Evolutionary conservation across 2,797 vertebrate genomes (phyloP), one percentile per base, ranked within the genome.

Genomic region (Hemitrygon akajei): DNA sequence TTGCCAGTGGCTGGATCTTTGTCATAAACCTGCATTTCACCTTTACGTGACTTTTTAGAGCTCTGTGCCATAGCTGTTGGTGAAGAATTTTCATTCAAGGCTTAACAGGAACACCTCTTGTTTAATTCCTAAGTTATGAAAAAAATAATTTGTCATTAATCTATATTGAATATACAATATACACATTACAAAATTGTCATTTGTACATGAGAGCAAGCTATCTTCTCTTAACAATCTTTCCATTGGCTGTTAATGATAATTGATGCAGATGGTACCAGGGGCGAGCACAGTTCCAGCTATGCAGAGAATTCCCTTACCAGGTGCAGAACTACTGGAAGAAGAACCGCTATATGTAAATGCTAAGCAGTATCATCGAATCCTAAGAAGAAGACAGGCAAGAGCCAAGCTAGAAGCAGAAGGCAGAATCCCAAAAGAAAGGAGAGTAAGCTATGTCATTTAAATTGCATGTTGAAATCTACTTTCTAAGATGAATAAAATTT

Each of bases 361-460:
- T 94, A 98, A 98, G 94, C 97, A 98, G 94, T 98, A 98, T 94
- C 97, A 98, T 94, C 96, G 97, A 22, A 99, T 99, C 96, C 96
- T 99, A 27, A 99, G 99, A 96, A 97, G 99, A 95, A 96, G 97
- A 79, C 99, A 99, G 95, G 98, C 98, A 40, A 96, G 98, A 34
- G 99, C 99, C 56, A 99, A 99, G 94, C 97, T 99, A 94, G 99
- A 99, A 94, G 99, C 98, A 0, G 99, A 99, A 96, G 98, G 99
- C 18, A 99, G 99, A 95, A 99, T 99, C 94, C 99, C 99, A 94
- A 99, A 99, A 95, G 98, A 99, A 95, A 97, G 99, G 94, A 97
- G 98, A 97, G 99, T 99, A 94, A 95, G 97, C 76, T 0, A 20
- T 7, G 25, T n/a, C 14, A 18, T 47, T 47, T 47, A 47, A 47